Evolutionary conservation across 2,797 vertebrate species (phyloP), one percentile per base, ranked within the genome.

Genomic region (Periparus ater): DNA sequence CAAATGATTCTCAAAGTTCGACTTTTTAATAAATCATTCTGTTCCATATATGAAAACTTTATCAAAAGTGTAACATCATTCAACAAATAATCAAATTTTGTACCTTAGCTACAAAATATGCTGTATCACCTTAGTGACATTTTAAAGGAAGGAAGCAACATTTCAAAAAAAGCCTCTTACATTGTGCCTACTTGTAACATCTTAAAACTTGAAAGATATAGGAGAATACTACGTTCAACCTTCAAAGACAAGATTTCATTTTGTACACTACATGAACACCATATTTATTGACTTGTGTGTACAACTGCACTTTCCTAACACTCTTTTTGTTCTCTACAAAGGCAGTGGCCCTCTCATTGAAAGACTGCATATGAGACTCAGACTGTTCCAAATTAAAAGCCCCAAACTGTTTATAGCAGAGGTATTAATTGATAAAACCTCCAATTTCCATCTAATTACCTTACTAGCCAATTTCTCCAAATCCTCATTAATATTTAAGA

Each of bases 361-460:
- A 38, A 89, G 72, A 23, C 32, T 85, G 17, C 30, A 32, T 38
- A 29, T 96, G 51, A 75, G n/a, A 73, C 30, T 54, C 25, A 34
- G 77, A 95, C 77, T 88, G 51, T 48, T 75, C 54, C 91, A 82
- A 94, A 94, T 96, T 91, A 95, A 94, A 95, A 12, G 32, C 48
- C 45, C 73, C 62, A 76, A 95, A 94, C 85, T 94, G 42, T 80
- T 97, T 93, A 68, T 79, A 55, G 58, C 48, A 92, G 30, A 53
- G 70, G 29, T 89, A 92, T 95, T 93, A 95, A 85, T 10, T 80
- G 42, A 66, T 55, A 55, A 53, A 13, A 19, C 60, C 47, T 96
- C 77, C 32, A 88, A 60, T 95, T 97, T 95, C 83, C 77, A 93
- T 87, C 70, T 93, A 94, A 97, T 96, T 96, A 94, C 58, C 79